Evolutionary conservation across 2,888 invertebrate genomes (phyloP).

Genomic region (Drosophila incognita): DNA sequence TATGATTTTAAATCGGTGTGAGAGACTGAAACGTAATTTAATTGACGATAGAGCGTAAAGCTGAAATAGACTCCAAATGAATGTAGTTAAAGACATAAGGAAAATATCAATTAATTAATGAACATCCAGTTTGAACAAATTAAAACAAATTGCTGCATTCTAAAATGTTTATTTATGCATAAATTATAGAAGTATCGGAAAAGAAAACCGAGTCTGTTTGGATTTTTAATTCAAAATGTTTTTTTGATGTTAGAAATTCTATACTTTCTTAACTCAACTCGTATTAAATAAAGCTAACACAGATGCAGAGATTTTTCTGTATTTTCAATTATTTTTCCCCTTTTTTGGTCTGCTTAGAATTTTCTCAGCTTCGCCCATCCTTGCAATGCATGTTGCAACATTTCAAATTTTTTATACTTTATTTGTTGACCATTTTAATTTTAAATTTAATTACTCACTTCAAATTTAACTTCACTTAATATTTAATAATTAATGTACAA

Average conservation of each 20-base stretch:
- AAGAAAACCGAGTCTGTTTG: background rate
- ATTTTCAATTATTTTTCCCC: no score
- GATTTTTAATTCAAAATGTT: background rate
- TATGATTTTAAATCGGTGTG: constrained; percentile 33
- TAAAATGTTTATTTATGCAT: background rate
- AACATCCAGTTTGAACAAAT: background rate
- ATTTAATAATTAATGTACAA: background rate
- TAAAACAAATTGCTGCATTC: background rate
- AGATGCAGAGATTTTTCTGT: background rate
- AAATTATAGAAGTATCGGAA: background rate
- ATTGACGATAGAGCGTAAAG: background rate
- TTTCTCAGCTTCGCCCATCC: no score
- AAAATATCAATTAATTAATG: background rate
- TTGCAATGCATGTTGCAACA: no score
- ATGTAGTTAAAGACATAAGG: background rate
- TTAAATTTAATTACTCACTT: background rate
- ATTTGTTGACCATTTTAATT: no score
- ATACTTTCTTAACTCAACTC: background rate
- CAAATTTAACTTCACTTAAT: no score
- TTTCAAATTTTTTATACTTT: no score
- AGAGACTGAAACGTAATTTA: background rate
- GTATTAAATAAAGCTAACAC: background rate
- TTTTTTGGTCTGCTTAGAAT: no score
- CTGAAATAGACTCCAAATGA: background rate
- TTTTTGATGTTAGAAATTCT: background rate